Evolutionary conservation across 2,888 invertebrate species (phyloP), one percentile per base, ranked within the genome.

Genomic region (Cheilosia vernalis): DNA sequence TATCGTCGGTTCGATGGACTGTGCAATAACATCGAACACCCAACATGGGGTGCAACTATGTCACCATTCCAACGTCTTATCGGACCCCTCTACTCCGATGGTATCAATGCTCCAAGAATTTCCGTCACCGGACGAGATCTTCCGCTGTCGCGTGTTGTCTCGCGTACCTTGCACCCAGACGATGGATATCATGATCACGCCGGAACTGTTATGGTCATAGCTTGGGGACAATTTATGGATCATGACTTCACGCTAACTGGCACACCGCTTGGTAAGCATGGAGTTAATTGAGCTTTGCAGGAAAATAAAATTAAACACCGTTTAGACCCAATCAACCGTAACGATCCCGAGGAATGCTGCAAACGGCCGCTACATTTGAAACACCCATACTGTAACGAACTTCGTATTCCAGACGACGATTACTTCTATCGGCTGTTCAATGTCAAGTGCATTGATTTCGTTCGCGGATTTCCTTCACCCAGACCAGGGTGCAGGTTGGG

Each of bases 151-250:
- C 94, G 98, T 55, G 94, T 97, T 55, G 97, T 98, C 19, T 98
- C 98, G 19, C 94, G 97, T 66, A 97, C 97, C 47, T 96, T 98
- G 95, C 98, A 98, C 92, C 96, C 97, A 44, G 98, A 98, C 89
- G 97, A 97, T 88, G 97, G 97, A 49, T 97, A 95, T 93, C 97
- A 98, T 91, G 98, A 98, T 92, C 97, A 97, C 92, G 97, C 97
- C 33, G 97, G 97, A 66, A 98, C 98, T 37, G 97, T 97, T 89
- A 97, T 98, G 96, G 95, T 98, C 60, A 92, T 91, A 86, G 97
- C 97, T 74, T 98, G 98, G 98, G 98, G 98, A 88, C 98, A 98
- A 92, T 97, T 98, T 92, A 97, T 98, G 95, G 98, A 98, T 92
- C 98, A 98, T 93, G 98, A 98, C 92, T 97, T 96, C 89, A 97